Evolutionary conservation across 2,113 vertebrate species (phyloP).

Genomic region (Chinchilla lanigera): DNA sequence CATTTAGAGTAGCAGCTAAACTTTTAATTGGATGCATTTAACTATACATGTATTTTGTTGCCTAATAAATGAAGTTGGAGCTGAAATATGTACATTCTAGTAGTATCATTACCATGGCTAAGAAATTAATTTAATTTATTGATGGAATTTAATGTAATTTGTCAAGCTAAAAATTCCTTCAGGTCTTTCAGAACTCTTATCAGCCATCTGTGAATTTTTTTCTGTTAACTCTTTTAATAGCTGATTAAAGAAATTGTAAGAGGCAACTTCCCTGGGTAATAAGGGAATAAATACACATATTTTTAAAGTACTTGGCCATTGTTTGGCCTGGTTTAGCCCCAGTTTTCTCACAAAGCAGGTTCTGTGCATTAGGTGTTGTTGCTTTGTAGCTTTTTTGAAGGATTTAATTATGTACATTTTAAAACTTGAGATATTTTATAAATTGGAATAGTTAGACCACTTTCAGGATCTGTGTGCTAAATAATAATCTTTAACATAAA

Average conservation of each 20-base stretch:
- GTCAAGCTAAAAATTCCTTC: conserved; percentile 24
- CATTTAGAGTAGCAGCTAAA: background rate
- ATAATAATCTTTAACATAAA: conserved; percentile 7
- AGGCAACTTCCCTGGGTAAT: background rate
- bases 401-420: conserved; percentile 10
- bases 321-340: background rate
- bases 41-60: conserved; percentile 8
- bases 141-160: conserved; percentile 34
- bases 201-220: conserved; percentile 52
- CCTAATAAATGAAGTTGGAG: background rate
- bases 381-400: conserved; percentile 22
- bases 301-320: background rate
- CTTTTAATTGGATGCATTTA: conserved; percentile 5
- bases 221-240: conserved; percentile 42
- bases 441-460: background rate
- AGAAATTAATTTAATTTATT: conserved; percentile 55
- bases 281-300: background rate
- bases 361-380: background rate
- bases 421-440: conserved; percentile 16
- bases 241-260: conserved; percentile 40
- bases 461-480: conserved; percentile 22
- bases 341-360: background rate
- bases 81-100: conserved; percentile 53
- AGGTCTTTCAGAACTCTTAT: conserved; percentile 27
- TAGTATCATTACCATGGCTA: conserved; percentile 1